Percentiles rank a stretch among this genome's conserved stretches.
These are phyloP conservation scores for Cochlearius cochlearius DNA, from an alignment of 2,113 vertebrate genomes.

Conservation along the genomic window DNA sequence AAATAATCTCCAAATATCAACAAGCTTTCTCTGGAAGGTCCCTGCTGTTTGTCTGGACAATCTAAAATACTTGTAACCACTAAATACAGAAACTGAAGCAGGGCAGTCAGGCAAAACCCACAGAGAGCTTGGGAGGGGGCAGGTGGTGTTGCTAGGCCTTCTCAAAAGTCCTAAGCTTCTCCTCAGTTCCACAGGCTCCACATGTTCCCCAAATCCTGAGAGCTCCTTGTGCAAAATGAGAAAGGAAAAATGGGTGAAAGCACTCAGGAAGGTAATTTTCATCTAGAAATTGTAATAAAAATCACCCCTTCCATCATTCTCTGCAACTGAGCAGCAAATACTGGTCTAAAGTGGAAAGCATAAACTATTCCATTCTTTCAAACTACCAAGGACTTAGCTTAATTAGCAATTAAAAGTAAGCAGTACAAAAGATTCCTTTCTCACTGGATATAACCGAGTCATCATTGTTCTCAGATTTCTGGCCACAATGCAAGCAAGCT, in stretches of 20 bases:
- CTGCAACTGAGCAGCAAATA: neutral
- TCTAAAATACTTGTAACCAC: neutral
- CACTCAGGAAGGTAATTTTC: neutral
- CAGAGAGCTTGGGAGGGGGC: neutral
- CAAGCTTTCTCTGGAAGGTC: neutral
- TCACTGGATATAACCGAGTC: constrained; percentile 26
- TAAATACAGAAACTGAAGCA: neutral
- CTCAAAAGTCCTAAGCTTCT: neutral
- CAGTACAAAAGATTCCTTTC: constrained; percentile 41
- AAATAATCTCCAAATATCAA: neutral
- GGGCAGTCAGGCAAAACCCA: neutral
- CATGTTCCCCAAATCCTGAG: neutral
- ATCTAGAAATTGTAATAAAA: neutral
- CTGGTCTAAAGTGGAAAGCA: neutral
- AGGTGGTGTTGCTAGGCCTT: neutral
- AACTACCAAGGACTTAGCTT: neutral
- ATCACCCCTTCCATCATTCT: neutral
- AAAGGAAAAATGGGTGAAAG: too few species aligned
- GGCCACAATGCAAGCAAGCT: neutral
- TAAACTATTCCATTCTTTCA: neutral
- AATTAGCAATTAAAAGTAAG: constrained; percentile 56
- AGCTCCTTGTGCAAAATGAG: neutral
- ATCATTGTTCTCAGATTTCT: constrained; percentile 11
- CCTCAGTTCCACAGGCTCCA: neutral
- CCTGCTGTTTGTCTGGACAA: neutral